Evolutionary conservation across 1,140 invertebrate genomes (phyloP).

Genomic region (Drosophila kohkoa): DNA sequence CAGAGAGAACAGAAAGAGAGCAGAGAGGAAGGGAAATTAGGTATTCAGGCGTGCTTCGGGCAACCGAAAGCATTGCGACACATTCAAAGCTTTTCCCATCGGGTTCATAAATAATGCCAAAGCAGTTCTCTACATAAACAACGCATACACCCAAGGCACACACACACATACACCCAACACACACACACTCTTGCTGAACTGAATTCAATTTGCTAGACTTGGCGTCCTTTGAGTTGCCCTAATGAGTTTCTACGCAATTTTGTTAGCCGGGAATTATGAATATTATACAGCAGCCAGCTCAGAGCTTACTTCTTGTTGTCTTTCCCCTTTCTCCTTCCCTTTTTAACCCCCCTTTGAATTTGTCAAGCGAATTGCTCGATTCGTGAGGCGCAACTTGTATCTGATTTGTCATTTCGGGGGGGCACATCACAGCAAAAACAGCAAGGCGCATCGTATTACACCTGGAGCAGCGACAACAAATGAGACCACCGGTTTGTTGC

Average conservation of each 20-base stretch:
- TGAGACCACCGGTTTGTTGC: conserved; percentile 67
- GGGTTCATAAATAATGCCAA: conserved; percentile 78
- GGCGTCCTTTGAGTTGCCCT: conserved; percentile 45
- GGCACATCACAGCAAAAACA: conserved; percentile 26
- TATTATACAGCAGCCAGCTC: conserved; percentile 58
- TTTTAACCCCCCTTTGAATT: neutral
- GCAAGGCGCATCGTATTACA: conserved; percentile 56
- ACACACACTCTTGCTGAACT: conserved; percentile 23
- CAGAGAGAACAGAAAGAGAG: neutral
- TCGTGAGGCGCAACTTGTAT: conserved; percentile 71
- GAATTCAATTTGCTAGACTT: conserved; percentile 67
- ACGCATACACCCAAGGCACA: conserved; percentile 15
- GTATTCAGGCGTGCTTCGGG: conserved; percentile 46
- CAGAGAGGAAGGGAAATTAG: conserved; percentile 31
- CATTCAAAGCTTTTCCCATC: conserved; percentile 78
- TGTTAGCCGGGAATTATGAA: conserved; percentile 70
- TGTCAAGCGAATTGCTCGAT: conserved; percentile 48
- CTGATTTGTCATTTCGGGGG: conserved; percentile 68
- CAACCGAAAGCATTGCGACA: conserved; percentile 67
- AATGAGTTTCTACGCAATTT: conserved; percentile 80
- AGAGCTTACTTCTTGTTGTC: conserved; percentile 10
- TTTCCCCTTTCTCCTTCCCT: neutral
- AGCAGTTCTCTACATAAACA: conserved; percentile 74
- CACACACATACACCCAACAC: conserved; percentile 11
- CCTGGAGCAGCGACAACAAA: conserved; percentile 62